Percentiles rank a stretch among this genome's conserved stretches.
phyloP scores from a whole-genome alignment of 2,113 vertebrate species.

The Acanthisitta chloris region DNA sequence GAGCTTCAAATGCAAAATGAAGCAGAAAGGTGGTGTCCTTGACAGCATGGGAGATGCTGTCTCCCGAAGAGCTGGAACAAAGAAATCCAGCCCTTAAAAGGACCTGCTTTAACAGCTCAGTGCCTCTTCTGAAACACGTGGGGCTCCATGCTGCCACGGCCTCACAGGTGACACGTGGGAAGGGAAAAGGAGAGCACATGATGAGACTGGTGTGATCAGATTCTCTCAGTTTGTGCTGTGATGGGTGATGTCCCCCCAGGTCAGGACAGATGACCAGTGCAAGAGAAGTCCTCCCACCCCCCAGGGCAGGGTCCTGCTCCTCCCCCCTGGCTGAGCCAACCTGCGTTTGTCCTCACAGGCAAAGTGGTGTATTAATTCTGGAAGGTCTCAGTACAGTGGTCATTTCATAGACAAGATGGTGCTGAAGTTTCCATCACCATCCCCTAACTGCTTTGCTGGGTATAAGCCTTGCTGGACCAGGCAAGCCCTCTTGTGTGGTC shows the following conservation, averaged over 20 bases:
- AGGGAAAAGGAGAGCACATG: background rate
- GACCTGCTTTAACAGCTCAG: background rate
- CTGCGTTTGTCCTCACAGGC: background rate
- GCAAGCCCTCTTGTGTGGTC: background rate
- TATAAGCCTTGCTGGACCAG: background rate
- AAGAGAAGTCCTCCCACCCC: background rate
- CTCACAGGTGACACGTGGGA: fast-evolving
- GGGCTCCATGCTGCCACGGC: background rate
- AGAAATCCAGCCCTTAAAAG: background rate
- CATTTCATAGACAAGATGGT: background rate
- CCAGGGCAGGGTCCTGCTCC: background rate
- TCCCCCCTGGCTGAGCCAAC: background rate
- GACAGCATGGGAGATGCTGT: background rate
- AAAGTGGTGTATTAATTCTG: background rate
- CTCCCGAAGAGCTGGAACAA: background rate
- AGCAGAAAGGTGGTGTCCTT: background rate
- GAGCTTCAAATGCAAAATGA: background rate
- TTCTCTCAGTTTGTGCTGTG: fast-evolving
- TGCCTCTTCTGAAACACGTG: background rate
- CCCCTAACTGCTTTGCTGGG: background rate
- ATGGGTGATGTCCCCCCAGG: background rate
- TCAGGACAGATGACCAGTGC: background rate
- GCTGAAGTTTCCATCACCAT: background rate
- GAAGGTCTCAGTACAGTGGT: background rate
- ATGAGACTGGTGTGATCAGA: background rate